Percentiles rank a stretch among this genome's conserved stretches.
phyloP scores from a whole-genome alignment of 1,140 invertebrate species.

The Drosophila sturtevanti region DNA sequence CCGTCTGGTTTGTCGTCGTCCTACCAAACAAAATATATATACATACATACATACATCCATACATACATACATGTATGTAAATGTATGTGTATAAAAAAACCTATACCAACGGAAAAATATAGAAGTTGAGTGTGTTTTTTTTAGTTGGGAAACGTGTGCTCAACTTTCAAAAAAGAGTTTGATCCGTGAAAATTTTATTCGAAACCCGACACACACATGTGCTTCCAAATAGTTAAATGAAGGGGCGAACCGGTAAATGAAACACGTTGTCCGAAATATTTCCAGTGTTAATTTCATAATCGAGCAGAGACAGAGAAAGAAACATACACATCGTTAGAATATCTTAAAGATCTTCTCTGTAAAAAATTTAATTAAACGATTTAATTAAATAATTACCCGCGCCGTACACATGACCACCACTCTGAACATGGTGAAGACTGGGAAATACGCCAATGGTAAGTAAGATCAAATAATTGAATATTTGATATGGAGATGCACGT shows the following conservation, averaged over 20 bases:
- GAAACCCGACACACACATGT: slow-evolving; percentile 46
- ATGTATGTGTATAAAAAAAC: neutral
- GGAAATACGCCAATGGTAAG: slow-evolving; percentile 76
- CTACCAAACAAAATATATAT: slow-evolving; percentile 22
- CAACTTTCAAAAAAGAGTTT: slow-evolving; percentile 22
- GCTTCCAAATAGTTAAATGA: slow-evolving; percentile 48
- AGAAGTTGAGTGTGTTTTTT: neutral
- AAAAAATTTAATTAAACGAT: neutral
- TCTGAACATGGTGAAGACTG: slow-evolving; percentile 73
- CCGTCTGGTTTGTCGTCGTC: slow-evolving; percentile 7
- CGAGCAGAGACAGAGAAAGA: slow-evolving; percentile 16
- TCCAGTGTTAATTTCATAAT: slow-evolving; percentile 43
- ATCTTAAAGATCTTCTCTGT: slow-evolving; percentile 14
- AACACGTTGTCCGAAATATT: slow-evolving; percentile 63
- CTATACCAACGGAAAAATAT: neutral
- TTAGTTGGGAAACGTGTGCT: slow-evolving; percentile 22
- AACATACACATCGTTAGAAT: slow-evolving; percentile 10
- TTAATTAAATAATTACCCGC: slow-evolving; percentile 42
- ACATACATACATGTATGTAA: too few relatives aligned
- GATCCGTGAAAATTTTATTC: slow-evolving; percentile 23
- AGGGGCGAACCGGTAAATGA: slow-evolving; percentile 45
- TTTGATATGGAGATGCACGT: slow-evolving; percentile 27
- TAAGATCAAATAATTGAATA: neutral
- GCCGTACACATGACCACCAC: slow-evolving; percentile 71
- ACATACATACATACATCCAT: too few relatives aligned